These are phyloP conservation scores for Heliocidaris tuberculata DNA, from an alignment of 35 echinoderm and acorn worm genomes.

Conservation along the genomic window DNA sequence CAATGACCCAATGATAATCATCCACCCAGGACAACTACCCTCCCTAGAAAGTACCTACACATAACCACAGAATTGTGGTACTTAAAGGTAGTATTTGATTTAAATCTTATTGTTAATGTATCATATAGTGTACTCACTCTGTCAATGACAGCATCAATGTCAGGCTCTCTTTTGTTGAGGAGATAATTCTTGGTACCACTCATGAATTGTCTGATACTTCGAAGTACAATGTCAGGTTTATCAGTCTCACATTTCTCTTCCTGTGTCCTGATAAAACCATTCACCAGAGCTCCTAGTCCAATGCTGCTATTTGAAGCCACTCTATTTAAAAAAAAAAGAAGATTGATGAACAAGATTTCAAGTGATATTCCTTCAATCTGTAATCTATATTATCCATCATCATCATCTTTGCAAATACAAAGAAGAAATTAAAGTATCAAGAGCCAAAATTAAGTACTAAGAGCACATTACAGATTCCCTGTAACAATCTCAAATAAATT, in stretches of 20 bases:
- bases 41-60: too few species aligned
- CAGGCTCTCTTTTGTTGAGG: constrained; percentile 68
- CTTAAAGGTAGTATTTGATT: not conserved
- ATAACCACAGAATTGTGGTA: too few species aligned
- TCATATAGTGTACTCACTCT: constrained; percentile 51
- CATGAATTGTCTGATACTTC: constrained; percentile 82
- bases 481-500: too few species aligned
- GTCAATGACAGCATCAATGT: constrained; percentile 75
- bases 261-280: constrained; percentile 63
- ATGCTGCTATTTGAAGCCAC: constrained; percentile 56
- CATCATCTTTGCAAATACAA: too few species aligned
- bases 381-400: too few species aligned
- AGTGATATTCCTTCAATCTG: not conserved
- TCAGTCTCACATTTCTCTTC: constrained; percentile 69
- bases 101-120: not conserved
- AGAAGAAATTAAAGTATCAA: too few species aligned
- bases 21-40: too few species aligned
- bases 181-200: constrained; percentile 89
- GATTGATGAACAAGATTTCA: not conserved
- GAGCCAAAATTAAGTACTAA: too few species aligned
- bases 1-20: too few species aligned
- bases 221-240: constrained; percentile 67
- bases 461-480: too few species aligned
- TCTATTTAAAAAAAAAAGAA: constrained; percentile 20
- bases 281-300: constrained; percentile 63